Evolutionary conservation across 2,113 vertebrate genomes (phyloP).

Genomic region (Callorhinus ursinus): DNA sequence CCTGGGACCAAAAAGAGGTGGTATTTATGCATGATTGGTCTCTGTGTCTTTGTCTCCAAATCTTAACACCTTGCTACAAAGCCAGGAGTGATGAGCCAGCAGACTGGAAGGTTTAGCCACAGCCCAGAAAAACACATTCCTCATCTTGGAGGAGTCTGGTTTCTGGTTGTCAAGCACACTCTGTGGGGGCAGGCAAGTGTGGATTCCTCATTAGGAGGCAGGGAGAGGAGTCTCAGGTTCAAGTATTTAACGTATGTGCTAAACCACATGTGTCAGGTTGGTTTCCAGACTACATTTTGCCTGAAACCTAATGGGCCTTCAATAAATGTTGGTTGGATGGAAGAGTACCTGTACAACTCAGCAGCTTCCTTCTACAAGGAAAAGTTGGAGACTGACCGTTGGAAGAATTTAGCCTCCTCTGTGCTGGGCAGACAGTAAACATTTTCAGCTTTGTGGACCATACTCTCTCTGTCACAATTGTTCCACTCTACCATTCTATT

Average conservation of each 20-base stretch:
- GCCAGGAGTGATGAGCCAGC: constrained; percentile 38
- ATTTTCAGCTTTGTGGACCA: background rate
- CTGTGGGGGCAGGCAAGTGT: constrained; percentile 32
- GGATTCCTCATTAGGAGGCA: constrained; percentile 7
- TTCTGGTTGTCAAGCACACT: constrained; percentile 42
- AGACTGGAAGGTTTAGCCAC: constrained; percentile 60
- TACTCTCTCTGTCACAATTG: background rate
- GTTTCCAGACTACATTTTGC: background rate
- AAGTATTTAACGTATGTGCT: constrained; percentile 19
- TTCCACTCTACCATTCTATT: background rate
- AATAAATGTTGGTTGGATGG: background rate
- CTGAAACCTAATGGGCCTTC: constrained; percentile 10
- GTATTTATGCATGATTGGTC: constrained; percentile 15
- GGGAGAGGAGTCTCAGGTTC: constrained; percentile 37
- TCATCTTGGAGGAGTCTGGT: constrained; percentile 47
- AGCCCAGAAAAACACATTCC: constrained; percentile 76
- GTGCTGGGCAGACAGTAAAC: background rate
- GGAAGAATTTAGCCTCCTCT: background rate
- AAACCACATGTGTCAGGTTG: background rate
- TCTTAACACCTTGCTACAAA: constrained; percentile 34
- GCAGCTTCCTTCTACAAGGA: background rate
- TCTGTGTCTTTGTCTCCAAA: background rate
- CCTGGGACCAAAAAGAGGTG: background rate
- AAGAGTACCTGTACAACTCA: background rate
- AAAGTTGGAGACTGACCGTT: background rate